phyloP scores from a whole-genome alignment of 1,140 invertebrate genomes.

The Drosophila trapezifrons region DNA sequence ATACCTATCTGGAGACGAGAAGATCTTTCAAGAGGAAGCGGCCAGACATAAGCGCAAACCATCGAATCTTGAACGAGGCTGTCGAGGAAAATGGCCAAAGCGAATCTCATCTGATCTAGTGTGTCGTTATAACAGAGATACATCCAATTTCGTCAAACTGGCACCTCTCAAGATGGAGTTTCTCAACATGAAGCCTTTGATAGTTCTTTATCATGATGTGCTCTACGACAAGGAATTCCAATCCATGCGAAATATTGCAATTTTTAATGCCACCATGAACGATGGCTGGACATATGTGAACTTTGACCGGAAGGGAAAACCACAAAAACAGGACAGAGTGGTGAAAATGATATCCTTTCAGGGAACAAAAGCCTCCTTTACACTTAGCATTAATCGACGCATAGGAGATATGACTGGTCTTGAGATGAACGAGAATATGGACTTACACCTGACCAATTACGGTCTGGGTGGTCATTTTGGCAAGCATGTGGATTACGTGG shows the following conservation, averaged over 20 bases:
- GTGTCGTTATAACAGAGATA: constrained; percentile 27
- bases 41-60: constrained; percentile 23
- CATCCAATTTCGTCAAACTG: constrained; percentile 25
- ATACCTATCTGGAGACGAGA: constrained; percentile 41
- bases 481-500: constrained; percentile 32
- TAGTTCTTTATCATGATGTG: constrained; percentile 45
- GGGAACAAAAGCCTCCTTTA: background rate
- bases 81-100: constrained; percentile 44
- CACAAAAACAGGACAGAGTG: constrained; percentile 60
- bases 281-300: constrained; percentile 29
- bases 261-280: constrained; percentile 21
- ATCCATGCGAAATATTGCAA: constrained; percentile 11
- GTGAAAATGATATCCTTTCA: constrained; percentile 17
- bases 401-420: constrained; percentile 34
- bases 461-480: constrained; percentile 43
- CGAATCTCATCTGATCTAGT: constrained; percentile 5
- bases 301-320: constrained; percentile 87
- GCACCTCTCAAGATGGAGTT: constrained; percentile 54
- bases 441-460: constrained; percentile 39
- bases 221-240: constrained; percentile 39
- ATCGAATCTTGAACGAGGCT: constrained; percentile 22
- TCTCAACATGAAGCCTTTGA: constrained; percentile 23
- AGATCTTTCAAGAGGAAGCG: constrained; percentile 36
- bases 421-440: constrained; percentile 9
- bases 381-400: constrained; percentile 7